These are phyloP conservation scores for Drosophila oshimai DNA, from an alignment of 1,140 invertebrate species.

Conservation along the genomic window DNA sequence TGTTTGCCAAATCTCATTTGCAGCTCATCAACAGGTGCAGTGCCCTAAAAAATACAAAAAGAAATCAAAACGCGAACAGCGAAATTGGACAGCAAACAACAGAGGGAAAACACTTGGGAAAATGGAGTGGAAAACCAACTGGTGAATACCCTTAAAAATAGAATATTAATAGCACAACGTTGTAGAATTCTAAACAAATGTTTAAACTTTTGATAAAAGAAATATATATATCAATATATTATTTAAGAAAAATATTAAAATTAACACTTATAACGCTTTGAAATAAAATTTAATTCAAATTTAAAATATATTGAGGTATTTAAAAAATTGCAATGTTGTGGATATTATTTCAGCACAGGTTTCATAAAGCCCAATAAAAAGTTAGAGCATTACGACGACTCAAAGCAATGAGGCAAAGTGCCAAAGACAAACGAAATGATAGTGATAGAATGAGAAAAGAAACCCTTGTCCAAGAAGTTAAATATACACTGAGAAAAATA, in stretches of 20 bases:
- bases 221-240: too few species aligned
- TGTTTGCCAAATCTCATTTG: constrained; percentile 47
- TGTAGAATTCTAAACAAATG: too few species aligned
- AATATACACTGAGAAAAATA: not conserved
- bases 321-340: too few species aligned
- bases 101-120: constrained; percentile 14
- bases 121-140: constrained; percentile 8
- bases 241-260: too few species aligned
- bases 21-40: constrained; percentile 68
- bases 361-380: not conserved
- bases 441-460: constrained; percentile 3
- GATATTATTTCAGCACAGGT: too few species aligned
- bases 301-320: too few species aligned
- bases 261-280: too few species aligned
- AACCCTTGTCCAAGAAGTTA: not conserved
- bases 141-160: not conserved
- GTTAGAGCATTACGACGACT: constrained; percentile 1
- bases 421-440: constrained; percentile 44
- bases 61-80: constrained; percentile 19
- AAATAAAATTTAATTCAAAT: too few species aligned
- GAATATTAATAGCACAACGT: too few species aligned
- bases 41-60: not conserved
- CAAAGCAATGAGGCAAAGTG: constrained; percentile 32
- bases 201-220: too few species aligned
- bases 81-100: constrained; percentile 58